Conservation (phyloP, 2,113 vertebrate species). For the Ibidorhyncha struthersii region DNA sequence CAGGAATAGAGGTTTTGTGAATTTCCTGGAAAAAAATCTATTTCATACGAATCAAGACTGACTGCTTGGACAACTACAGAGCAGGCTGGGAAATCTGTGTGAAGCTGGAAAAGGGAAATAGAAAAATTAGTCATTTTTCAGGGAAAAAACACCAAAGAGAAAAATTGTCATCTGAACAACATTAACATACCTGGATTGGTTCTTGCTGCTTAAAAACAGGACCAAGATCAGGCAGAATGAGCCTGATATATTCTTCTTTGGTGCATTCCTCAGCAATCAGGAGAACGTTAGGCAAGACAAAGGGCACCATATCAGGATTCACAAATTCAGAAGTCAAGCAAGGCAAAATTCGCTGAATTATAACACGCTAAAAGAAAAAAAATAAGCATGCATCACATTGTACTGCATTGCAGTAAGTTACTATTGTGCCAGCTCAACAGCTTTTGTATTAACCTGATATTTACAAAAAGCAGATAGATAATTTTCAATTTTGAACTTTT, state of each 20-base stretch:
- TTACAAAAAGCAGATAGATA: background rate
- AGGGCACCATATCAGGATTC: constrained; percentile 99
- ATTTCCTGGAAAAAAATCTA: background rate
- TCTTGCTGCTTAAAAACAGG: constrained; percentile 98
- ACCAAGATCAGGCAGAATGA: constrained; percentile 92
- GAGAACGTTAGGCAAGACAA: constrained; percentile 96
- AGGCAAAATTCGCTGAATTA: constrained; percentile 92
- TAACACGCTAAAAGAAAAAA: constrained; percentile 84
- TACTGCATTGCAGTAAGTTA: background rate
- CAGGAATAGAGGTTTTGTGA: background rate
- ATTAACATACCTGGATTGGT: constrained; percentile 88
- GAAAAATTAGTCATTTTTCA: background rate
- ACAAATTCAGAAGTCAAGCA: constrained; percentile 93
- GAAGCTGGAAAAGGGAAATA: constrained; percentile 1
- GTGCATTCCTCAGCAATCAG: constrained; percentile 97
- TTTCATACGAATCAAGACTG: background rate
- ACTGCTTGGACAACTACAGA: background rate
- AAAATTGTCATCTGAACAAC: background rate
- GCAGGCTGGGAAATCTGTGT: background rate
- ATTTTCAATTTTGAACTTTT: background rate
- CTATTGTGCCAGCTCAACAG: background rate
- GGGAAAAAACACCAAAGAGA: background rate
- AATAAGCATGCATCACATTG: background rate
- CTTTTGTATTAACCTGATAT: background rate
- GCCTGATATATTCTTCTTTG: constrained; percentile 93